These are phyloP conservation scores for Grammomys surdaster DNA, from an alignment of 2,113 vertebrate genomes.

Conservation along the genomic window DNA sequence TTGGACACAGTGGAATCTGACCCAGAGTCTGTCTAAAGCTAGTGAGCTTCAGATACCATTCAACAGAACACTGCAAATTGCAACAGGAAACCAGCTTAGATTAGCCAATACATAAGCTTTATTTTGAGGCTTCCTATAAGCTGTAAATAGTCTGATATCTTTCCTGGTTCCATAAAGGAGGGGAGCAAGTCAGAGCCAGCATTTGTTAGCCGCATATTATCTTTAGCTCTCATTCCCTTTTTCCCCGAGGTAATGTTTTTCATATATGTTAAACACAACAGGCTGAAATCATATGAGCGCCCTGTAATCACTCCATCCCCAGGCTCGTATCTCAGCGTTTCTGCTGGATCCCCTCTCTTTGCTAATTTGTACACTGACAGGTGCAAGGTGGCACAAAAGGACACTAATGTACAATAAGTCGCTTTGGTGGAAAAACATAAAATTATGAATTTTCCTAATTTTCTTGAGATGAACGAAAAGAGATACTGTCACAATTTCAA, in stretches of 20 bases:
- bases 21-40: background rate
- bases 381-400: background rate
- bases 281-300: background rate
- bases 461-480: background rate
- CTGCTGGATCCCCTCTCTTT: background rate
- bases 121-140: background rate
- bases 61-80: background rate
- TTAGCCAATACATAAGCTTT: background rate
- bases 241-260: background rate
- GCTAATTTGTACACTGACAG: background rate
- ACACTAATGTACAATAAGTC: background rate
- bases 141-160: background rate
- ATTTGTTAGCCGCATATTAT: background rate
- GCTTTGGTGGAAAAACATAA: background rate
- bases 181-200: background rate
- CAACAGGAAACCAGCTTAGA: background rate
- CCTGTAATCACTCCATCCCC: background rate
- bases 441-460: background rate
- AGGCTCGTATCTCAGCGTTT: background rate
- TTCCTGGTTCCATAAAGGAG: background rate
- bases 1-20: background rate
- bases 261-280: background rate
- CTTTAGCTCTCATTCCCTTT: background rate
- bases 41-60: constrained; percentile 2
- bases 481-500: background rate